Evolutionary conservation across 2,113 vertebrate species (phyloP).

Genomic region (Isichthys henryi): DNA sequence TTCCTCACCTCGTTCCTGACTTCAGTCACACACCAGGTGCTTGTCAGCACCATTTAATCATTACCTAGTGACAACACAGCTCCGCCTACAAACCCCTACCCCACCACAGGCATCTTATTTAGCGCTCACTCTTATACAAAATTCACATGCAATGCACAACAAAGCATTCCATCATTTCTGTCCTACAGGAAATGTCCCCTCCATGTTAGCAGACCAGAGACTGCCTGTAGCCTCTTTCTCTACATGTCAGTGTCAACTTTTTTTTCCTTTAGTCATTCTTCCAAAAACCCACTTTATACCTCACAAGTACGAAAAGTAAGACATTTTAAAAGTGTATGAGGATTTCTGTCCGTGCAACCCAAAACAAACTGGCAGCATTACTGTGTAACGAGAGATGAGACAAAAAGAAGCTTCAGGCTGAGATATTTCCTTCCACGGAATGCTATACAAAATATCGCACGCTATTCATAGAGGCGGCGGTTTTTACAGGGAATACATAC

Average conservation of each 20-base stretch:
- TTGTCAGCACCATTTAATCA: neutral
- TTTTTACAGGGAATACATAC: slow-evolving; percentile 24
- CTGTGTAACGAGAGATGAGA: slow-evolving; percentile 41
- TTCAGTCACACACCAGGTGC: neutral
- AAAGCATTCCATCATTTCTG: neutral
- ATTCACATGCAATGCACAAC: neutral
- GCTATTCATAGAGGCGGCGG: slow-evolving; percentile 37
- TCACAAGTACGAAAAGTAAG: slow-evolving; percentile 21
- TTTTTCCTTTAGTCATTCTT: neutral
- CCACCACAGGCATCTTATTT: neutral
- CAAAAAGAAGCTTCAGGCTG: slow-evolving; percentile 35
- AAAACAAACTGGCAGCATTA: slow-evolving; percentile 36
- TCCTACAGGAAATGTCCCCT: neutral
- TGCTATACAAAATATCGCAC: slow-evolving; percentile 38
- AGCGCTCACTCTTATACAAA: neutral
- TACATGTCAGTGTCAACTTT: neutral
- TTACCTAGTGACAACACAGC: neutral
- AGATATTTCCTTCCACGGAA: slow-evolving; percentile 24
- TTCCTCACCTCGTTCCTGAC: neutral
- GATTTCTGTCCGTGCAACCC: slow-evolving; percentile 11
- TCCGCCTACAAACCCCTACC: too few relatives aligned
- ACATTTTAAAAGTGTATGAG: slow-evolving; percentile 32
- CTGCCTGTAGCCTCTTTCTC: neutral
- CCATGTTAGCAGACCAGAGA: neutral
- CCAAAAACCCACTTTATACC: slow-evolving; percentile 24